These are phyloP conservation scores for Zaprionus capensis DNA, from an alignment of 1,140 invertebrate genomes.

Conservation along the genomic window DNA sequence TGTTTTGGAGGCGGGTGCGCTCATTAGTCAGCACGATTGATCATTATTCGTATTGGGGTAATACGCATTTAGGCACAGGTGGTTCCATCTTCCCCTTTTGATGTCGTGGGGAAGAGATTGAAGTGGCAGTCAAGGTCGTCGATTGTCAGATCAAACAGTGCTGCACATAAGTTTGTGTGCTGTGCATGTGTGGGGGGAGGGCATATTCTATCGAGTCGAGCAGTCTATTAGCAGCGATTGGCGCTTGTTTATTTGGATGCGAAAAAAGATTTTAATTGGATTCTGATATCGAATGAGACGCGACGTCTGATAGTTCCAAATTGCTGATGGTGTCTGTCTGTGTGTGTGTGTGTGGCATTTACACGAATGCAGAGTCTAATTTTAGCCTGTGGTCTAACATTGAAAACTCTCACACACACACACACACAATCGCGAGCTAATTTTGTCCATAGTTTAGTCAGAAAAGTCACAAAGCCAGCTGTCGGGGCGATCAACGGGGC, in stretches of 20 bases:
- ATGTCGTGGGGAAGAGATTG: neutral
- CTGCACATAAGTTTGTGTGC: conserved; percentile 12
- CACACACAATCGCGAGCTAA: conserved; percentile 45
- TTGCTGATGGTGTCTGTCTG: conserved; percentile 24
- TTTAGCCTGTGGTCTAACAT: conserved; percentile 72
- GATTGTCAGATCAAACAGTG: conserved; percentile 1
- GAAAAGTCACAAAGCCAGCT: conserved; percentile 25
- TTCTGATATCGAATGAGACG: conserved; percentile 65
- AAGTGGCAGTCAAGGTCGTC: neutral
- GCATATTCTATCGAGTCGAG: conserved; percentile 21
- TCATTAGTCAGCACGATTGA: conserved; percentile 63
- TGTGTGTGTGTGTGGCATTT: conserved; percentile 42
- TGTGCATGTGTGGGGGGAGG: conserved; percentile 9
- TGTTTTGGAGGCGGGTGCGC: conserved; percentile 28
- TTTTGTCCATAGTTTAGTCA: conserved; percentile 56
- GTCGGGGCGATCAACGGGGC: conserved; percentile 37
- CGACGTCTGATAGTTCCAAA: conserved; percentile 41
- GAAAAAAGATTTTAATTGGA: conserved; percentile 75
- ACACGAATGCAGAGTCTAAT: conserved; percentile 55
- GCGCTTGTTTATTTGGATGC: conserved; percentile 60
- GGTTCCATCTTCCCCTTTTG: conserved; percentile 2
- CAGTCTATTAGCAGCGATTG: conserved; percentile 45
- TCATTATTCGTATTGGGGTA: conserved; percentile 46
- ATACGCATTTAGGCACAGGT: conserved; percentile 47
- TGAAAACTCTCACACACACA: conserved; percentile 47